These are phyloP conservation scores for Sepioteuthis lessoniana DNA, from an alignment of 2,888 invertebrate species.

Conservation along the genomic window DNA sequence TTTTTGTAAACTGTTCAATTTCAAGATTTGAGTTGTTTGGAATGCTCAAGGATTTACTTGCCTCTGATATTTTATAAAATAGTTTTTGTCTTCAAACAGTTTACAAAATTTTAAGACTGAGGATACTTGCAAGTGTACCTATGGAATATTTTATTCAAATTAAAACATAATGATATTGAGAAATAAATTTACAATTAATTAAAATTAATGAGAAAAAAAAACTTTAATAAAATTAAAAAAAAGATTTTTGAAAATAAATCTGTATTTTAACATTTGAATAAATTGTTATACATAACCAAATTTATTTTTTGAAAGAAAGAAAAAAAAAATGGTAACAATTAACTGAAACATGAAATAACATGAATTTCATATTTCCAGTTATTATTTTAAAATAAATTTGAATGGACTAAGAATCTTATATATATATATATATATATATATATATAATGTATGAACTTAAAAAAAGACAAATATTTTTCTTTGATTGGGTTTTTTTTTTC, in stretches of 20 bases:
- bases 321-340: not conserved
- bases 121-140: not conserved
- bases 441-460: not conserved
- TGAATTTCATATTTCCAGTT: not conserved
- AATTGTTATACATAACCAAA: not conserved
- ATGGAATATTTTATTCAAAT: not conserved
- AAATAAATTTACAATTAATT: not conserved
- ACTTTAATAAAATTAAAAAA: not conserved
- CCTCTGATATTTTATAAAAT: not conserved
- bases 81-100: not conserved
- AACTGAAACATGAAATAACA: not conserved
- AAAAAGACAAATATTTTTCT: not conserved
- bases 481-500: not conserved
- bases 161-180: not conserved
- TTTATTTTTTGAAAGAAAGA: not conserved
- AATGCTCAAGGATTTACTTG: not conserved
- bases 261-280: not conserved
- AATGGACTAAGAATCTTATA: not conserved
- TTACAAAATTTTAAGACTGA: not conserved
- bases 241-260: not conserved
- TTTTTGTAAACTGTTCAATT: not conserved
- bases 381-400: not conserved
- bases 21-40: not conserved
- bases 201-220: not conserved
- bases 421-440: too few relatives aligned